phyloP scores from a whole-genome alignment of 2,797 vertebrate genomes.

The Spinus olivaceus region DNA sequence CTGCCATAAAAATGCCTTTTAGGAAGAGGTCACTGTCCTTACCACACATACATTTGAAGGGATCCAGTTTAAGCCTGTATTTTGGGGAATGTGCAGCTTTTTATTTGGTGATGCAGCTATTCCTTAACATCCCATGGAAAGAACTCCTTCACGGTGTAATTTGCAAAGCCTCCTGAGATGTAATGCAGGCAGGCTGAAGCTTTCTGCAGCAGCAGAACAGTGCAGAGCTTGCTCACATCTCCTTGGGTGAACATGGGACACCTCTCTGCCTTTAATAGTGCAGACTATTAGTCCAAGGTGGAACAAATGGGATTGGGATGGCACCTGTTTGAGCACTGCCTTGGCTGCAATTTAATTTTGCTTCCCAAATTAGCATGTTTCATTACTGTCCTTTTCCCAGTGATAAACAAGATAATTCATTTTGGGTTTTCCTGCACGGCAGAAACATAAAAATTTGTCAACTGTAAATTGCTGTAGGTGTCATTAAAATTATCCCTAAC shows the following conservation, averaged over 20 bases:
- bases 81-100: not conserved
- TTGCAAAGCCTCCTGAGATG: not conserved
- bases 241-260: not conserved
- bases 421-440: constrained; percentile 46
- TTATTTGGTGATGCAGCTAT: not conserved
- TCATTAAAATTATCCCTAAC: constrained; percentile 74
- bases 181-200: not conserved
- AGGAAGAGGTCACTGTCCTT: not conserved
- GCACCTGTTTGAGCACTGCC: constrained; percentile 48
- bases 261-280: constrained; percentile 21
- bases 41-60: not conserved
- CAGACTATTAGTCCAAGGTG: constrained; percentile 45
- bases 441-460: constrained; percentile 70
- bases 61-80: not conserved
- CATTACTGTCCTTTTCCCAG: constrained; percentile 52
- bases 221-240: not conserved
- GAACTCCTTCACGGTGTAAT: not conserved
- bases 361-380: constrained; percentile 63
- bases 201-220: not conserved
- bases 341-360: constrained; percentile 70
- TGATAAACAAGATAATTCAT: constrained; percentile 75
- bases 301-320: constrained; percentile 46
- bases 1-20: not conserved
- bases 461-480: constrained; percentile 71
- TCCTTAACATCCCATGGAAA: not conserved